phyloP scores from a whole-genome alignment of 2,888 invertebrate species.

The Gastracanthus pulcherrimus region DNA sequence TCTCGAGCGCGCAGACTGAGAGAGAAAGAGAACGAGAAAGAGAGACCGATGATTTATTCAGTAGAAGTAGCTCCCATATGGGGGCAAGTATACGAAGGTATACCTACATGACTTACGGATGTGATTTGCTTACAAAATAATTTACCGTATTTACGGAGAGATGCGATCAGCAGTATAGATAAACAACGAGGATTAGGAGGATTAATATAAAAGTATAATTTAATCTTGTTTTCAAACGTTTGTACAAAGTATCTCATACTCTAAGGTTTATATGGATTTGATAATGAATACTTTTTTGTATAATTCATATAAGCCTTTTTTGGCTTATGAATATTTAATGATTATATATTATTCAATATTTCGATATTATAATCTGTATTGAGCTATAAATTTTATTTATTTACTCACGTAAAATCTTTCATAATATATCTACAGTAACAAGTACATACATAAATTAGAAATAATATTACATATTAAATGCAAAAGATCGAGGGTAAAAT shows the following conservation, averaged over 20 bases:
- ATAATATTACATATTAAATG: no score
- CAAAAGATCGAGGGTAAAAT: no score
- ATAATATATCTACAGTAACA: no score
- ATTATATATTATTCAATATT: neutral
- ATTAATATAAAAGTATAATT: conserved; percentile 20
- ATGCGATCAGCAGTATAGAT: neutral
- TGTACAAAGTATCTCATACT: neutral
- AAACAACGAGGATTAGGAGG: conserved; percentile 1
- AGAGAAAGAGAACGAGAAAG: conserved; percentile 4
- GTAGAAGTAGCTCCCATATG: conserved; percentile 33
- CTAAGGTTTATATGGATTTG: no score
- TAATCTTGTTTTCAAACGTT: neutral
- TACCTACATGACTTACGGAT: conserved; percentile 33
- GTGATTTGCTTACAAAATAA: conserved; percentile 53
- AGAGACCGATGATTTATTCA: conserved; percentile 49
- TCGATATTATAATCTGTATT: no score
- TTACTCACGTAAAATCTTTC: no score
- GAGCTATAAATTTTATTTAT: no score
- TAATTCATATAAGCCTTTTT: no score
- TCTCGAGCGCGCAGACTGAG: neutral
- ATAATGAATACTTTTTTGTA: no score
- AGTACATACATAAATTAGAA: no score
- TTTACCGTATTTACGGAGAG: conserved; percentile 21
- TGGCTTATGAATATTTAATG: neutral
- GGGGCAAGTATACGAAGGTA: conserved; percentile 20